Evolutionary conservation across 1,140 invertebrate species (phyloP), one percentile per base, ranked within the genome.

Genomic region (Triops longicaudatus): DNA sequence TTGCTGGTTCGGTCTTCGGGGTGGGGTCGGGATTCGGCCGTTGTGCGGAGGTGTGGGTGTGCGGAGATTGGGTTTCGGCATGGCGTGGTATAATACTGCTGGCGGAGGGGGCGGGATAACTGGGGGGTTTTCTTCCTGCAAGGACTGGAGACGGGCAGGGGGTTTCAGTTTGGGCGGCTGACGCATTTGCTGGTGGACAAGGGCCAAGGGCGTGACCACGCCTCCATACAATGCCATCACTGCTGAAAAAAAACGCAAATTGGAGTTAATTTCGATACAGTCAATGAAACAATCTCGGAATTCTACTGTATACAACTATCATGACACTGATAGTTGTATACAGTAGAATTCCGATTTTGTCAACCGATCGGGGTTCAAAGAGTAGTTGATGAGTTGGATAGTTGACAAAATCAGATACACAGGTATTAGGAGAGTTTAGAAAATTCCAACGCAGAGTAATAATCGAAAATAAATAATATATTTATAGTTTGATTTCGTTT

Each of bases 131-230:
- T 73, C 73, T 31, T 73, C 72, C n/a, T 77, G 72, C 41, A 73
- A 37, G 5, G 72, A 77, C 2, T 44, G 72, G 3, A 72, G 72
- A 76, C 41, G 50, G 82, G 81, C 9, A 12, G 86, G 84, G 27
- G 87, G 87, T 80, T 87, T 78, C 26, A 26, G 74, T 43, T 77
- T 77, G 37, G 77, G 78, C n/a, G 80, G 81, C 14, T 86, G 87
- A 0, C 86, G 85, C 78, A 88, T 88, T 79, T 89, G 89, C 27
- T 79, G 81, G 37, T 79, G 80, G 73, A 91, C 83, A 82, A 90
- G 87, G 0, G 89, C 89, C 26, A 91, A 82, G 0, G 90, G 90
- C 11, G 90, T 91, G 6, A 90, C 87, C 3, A 91, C 89, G 27
- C 90, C 90, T 4, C 90, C 89, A 79, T 89, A 90, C 79, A 89